Evolutionary conservation across 2,888 invertebrate species (phyloP).

Genomic region (Drosophila colorata): DNA sequence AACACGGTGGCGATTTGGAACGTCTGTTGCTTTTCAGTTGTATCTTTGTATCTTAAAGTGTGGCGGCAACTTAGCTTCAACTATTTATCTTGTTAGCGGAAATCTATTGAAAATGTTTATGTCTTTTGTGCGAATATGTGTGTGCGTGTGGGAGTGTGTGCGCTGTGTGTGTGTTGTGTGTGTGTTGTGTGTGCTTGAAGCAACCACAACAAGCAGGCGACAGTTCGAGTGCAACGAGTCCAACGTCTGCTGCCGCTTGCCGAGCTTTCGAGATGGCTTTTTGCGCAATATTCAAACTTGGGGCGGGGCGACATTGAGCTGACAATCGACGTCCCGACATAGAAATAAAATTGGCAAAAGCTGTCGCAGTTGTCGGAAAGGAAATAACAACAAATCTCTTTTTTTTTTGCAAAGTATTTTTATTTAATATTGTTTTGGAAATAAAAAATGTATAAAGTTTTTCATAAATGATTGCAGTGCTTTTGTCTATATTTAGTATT

Average conservation of each 20-base stretch:
- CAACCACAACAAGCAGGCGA: conserved; percentile 32
- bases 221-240: conserved; percentile 25
- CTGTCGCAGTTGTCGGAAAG: neutral
- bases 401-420: no score
- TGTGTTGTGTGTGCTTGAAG: conserved; percentile 11
- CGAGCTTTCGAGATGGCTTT: conserved; percentile 1
- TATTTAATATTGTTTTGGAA: no score
- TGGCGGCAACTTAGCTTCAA: conserved; percentile 58
- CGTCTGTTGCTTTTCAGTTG: conserved; percentile 60
- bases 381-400: neutral
- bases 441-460: neutral
- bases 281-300: conserved; percentile 16
- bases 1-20: conserved; percentile 49
- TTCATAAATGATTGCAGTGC: no score
- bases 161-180: conserved; percentile 6
- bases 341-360: conserved; percentile 1
- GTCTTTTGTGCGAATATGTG: conserved; percentile 38
- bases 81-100: conserved; percentile 80
- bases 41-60: conserved; percentile 62
- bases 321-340: conserved; percentile 3
- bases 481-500: no score
- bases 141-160: neutral
- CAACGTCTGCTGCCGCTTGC: neutral
- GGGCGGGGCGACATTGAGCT: neutral
- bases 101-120: conserved; percentile 79